Evolutionary conservation across 2,113 vertebrate genomes (phyloP), one percentile per base, ranked within the genome.

Genomic region (Carassius gibelio): DNA sequence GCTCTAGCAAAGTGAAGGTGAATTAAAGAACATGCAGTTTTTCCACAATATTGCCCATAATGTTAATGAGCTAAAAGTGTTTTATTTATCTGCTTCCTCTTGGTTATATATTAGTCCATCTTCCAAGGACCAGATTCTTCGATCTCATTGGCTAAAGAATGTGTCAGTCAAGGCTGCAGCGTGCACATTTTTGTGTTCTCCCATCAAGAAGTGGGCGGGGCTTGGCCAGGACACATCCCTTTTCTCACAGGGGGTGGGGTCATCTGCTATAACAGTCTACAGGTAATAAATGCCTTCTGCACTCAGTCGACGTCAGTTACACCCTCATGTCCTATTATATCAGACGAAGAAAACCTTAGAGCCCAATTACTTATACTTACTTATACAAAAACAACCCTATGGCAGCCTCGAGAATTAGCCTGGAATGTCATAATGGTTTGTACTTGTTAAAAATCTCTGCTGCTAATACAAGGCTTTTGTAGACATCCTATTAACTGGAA

Each of bases 121-220:
- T 96, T 95, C 71, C 94, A 95, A 91, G 91, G 93, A 0, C 90
- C 93, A 38, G 94, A 94, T 15, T 55, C n/a, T 21, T 84, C 86
- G 8, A 10, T 89, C 69, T 92, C 92, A 72, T 87, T 96, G 92
- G 89, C 92, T 81, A 92, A 92, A 85, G 89, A 92, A 72, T 95
- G 94, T 5, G 88, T 95, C 87, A 6, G 0, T 89, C 94, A 95
- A 88, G 95, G 95, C 66, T 96, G 94, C 52, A 87, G 94, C 3
- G 84, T 95, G 85, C 93, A 95, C 87, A 90, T 95, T 66, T 96
- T 95, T 83, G 76, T 93, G 84, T 93, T 96, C 52, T 92, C 93
- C 3, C 91, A 93, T 64, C 93, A 94, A 72, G 90, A 92, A 15
- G 92, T 95, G 59, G 95, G 95, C 5, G 92, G 93, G 55, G 93